Evolutionary conservation across 2,113 vertebrate species (phyloP).

Genomic region (Penelope pileata): DNA sequence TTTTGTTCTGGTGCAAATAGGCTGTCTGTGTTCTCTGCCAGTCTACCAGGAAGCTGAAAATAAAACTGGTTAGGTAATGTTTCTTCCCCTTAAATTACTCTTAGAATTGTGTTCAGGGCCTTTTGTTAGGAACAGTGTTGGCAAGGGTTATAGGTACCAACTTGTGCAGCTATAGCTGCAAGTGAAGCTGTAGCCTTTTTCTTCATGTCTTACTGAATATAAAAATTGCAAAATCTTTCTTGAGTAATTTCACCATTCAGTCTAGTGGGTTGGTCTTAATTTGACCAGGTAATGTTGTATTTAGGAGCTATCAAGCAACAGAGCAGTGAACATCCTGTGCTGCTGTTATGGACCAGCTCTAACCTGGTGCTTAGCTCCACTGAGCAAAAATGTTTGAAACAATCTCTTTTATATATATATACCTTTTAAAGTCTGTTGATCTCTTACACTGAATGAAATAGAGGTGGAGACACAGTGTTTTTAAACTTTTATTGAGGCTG

Average conservation of each 20-base stretch:
- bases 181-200: neutral
- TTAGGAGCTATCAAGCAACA: neutral
- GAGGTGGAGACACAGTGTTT: neutral
- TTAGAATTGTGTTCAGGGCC: neutral
- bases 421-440: neutral
- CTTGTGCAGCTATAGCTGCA: neutral
- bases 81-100: neutral
- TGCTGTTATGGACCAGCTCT: neutral
- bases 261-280: neutral
- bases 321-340: neutral
- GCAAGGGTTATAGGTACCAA: neutral
- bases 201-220: neutral
- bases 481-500: neutral
- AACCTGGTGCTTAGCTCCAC: neutral
- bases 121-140: neutral
- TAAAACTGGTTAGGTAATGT: neutral
- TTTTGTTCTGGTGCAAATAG: neutral
- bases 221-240: neutral
- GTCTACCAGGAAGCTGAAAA: slow-evolving; percentile 10
- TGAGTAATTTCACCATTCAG: neutral
- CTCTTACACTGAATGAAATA: neutral
- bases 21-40: neutral
- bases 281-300: neutral
- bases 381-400: neutral
- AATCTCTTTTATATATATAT: neutral